Percentiles rank a stretch among this genome's conserved stretches.
Evolutionary conservation across 2,113 vertebrate species (phyloP).

Genomic region (Cebidichthys violaceus): DNA sequence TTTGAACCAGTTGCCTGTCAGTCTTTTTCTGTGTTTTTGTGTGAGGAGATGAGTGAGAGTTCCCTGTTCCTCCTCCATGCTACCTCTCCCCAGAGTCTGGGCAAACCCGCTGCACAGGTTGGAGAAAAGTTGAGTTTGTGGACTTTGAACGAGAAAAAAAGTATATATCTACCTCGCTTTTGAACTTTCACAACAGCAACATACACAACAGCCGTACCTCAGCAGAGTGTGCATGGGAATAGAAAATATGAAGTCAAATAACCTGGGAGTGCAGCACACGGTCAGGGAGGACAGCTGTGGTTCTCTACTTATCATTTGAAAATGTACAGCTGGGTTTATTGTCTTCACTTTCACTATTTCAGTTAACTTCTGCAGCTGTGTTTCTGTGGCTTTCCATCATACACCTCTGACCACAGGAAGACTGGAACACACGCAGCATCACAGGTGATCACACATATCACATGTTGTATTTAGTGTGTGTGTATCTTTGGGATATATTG

Average conservation of each 20-base stretch:
- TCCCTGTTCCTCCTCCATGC: conserved; percentile 71
- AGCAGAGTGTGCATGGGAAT: conserved; percentile 51
- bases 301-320: conserved; percentile 24
- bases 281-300: conserved; percentile 39
- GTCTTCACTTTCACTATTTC: conserved; percentile 15
- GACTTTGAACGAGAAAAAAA: conserved; percentile 78
- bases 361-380: conserved; percentile 16
- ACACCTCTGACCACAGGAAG: not conserved
- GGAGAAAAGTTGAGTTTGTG: conserved; percentile 81
- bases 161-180: conserved; percentile 62
- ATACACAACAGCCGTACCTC: conserved; percentile 64
- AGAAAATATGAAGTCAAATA: conserved; percentile 40
- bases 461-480: not conserved
- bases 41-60: conserved; percentile 77
- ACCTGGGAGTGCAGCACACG: conserved; percentile 33
- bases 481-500: not conserved
- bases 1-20: conserved; percentile 84
- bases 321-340: conserved; percentile 32
- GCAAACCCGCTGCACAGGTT: conserved; percentile 77
- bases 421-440: not conserved
- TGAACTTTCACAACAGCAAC: conserved; percentile 79
- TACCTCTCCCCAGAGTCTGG: conserved; percentile 78
- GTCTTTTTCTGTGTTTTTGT: conserved; percentile 75
- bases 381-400: not conserved
- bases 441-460: not conserved